Percentiles rank a stretch among this genome's conserved stretches.
Evolutionary conservation across 2,888 invertebrate species (phyloP).

Genomic region (Polydrusus cervinus): DNA sequence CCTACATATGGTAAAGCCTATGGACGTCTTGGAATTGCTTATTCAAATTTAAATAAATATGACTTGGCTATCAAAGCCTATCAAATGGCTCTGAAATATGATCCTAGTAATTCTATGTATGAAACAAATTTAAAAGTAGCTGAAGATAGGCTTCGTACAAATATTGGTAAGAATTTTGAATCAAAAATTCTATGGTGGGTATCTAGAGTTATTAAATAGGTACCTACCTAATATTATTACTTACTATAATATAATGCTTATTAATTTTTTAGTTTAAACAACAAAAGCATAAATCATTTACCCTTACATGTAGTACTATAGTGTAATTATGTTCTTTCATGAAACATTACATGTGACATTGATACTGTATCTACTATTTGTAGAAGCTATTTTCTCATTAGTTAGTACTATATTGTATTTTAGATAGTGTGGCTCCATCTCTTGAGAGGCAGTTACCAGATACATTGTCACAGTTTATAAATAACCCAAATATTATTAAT

Average conservation of each 20-base stretch:
- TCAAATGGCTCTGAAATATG: conserved; percentile 89
- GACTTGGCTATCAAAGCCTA: conserved; percentile 91
- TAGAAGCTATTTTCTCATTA: no score
- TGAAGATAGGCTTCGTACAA: conserved; percentile 75
- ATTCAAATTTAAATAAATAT: conserved; percentile 87
- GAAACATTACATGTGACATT: no score
- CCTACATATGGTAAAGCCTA: conserved; percentile 96
- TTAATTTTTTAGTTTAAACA: no score
- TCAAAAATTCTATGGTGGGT: not conserved
- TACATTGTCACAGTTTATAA: conserved; percentile 80
- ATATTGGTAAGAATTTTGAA: conserved; percentile 55
- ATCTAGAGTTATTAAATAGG: no score
- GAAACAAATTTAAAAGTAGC: conserved; percentile 89
- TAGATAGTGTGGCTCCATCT: not conserved
- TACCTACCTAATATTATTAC: no score
- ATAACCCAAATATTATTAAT: conserved; percentile 88
- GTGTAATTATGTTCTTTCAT: no score
- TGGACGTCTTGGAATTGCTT: conserved; percentile 92
- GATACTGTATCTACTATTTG: no score
- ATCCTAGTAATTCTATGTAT: conserved; percentile 94
- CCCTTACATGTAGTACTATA: no score
- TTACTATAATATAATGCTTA: no score
- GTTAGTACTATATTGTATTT: not conserved
- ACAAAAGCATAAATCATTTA: no score
- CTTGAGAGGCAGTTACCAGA: conserved; percentile 62